A percentile compares a stretch with the other conserved stretches of the same genome.
phyloP scores from a whole-genome alignment of 2,113 vertebrate species.

The Notechis scutatus region DNA sequence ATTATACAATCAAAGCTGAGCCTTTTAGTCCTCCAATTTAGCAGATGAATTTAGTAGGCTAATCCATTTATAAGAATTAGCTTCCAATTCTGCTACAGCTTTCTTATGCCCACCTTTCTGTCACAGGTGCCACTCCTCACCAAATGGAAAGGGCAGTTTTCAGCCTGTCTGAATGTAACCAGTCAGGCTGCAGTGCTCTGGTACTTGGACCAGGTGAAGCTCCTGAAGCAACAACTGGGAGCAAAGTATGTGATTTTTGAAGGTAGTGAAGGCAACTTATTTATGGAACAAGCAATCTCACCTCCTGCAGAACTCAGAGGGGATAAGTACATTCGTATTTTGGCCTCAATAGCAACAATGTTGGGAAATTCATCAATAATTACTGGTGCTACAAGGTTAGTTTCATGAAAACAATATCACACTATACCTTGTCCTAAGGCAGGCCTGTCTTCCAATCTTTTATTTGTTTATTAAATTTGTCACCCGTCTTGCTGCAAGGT shows the following conservation, averaged over 20 bases:
- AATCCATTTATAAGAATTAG: not conserved
- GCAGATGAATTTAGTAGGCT: not conserved
- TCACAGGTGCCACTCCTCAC: slow-evolving; percentile 78
- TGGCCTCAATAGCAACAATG: slow-evolving; percentile 69
- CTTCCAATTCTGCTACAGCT: not conserved
- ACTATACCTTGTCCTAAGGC: not conserved
- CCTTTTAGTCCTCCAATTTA: not conserved
- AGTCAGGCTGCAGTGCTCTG: slow-evolving; percentile 75
- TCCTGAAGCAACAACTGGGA: slow-evolving; percentile 70
- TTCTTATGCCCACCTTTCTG: not conserved
- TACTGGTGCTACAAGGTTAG: slow-evolving; percentile 79
- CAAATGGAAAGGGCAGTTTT: slow-evolving; percentile 79
- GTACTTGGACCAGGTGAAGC: slow-evolving; percentile 77
- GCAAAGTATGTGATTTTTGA: slow-evolving; percentile 77
- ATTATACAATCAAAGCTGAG: not conserved
- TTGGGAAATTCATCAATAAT: slow-evolving; percentile 77
- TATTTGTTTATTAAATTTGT: not conserved
- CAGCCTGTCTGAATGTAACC: slow-evolving; percentile 81
- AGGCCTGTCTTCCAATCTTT: not conserved
- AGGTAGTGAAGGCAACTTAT: slow-evolving; percentile 75
- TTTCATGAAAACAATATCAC: not conserved
- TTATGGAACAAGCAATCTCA: slow-evolving; percentile 70
- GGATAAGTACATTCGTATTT: slow-evolving; percentile 69
- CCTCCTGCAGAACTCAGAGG: slow-evolving; percentile 56
- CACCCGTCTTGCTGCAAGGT: not conserved